Conservation (phyloP, 1,140 invertebrate species). For the Pemphigus obesinymphae region DNA sequence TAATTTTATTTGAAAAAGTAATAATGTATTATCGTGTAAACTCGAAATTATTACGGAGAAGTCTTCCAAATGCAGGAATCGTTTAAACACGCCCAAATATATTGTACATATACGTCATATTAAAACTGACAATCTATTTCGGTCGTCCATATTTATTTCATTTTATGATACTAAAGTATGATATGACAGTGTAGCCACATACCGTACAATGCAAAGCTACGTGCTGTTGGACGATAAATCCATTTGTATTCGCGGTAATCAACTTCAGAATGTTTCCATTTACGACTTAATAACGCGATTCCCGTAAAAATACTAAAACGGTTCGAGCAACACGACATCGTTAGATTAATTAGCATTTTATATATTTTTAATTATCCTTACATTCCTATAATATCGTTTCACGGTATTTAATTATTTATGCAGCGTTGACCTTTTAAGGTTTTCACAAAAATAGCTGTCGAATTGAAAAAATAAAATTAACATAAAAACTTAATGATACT, state of each 20-base stretch:
- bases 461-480: background rate
- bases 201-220: too few relatives aligned
- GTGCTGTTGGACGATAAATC: conserved; percentile 6
- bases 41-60: too few relatives aligned
- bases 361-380: conserved; percentile 15
- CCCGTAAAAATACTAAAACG: background rate
- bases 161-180: too few relatives aligned
- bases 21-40: background rate
- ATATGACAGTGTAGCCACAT: too few relatives aligned
- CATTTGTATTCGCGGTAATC: background rate
- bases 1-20: background rate
- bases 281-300: background rate
- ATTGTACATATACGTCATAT: too few relatives aligned
- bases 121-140: too few relatives aligned
- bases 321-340: background rate
- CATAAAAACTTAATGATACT: too few relatives aligned
- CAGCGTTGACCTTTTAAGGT: conserved; percentile 9
- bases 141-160: too few relatives aligned
- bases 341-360: conserved; percentile 20
- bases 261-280: background rate
- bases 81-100: too few relatives aligned
- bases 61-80: too few relatives aligned
- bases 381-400: background rate
- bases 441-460: background rate
- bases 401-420: conserved; percentile 5